phyloP scores from a whole-genome alignment of 2,888 invertebrate species.

The Leucania comma region DNA sequence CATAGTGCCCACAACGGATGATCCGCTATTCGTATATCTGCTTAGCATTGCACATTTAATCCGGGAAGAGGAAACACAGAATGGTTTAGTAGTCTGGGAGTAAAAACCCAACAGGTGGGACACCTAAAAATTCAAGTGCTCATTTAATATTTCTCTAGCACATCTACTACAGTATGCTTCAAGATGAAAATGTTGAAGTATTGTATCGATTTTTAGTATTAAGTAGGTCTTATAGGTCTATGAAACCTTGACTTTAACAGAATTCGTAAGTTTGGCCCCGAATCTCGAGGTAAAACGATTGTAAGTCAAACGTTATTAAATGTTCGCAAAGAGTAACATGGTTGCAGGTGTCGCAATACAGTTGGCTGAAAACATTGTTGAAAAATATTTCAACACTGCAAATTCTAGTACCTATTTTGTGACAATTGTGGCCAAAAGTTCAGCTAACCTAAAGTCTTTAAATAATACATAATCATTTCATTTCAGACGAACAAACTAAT shows the following conservation, averaged over 20 bases:
- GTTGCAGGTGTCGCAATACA: constrained; percentile 39
- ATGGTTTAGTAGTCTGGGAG: constrained; percentile 1
- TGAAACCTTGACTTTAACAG: constrained; percentile 34
- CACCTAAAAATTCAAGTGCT: constrained; percentile 3
- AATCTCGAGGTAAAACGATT: constrained; percentile 43
- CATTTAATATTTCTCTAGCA: constrained; percentile 2
- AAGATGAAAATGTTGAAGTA: background rate
- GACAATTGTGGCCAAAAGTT: background rate
- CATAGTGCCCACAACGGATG: too few species aligned
- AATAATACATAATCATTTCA: background rate
- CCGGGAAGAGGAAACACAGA: background rate
- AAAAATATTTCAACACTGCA: constrained; percentile 23
- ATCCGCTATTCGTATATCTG: too few species aligned
- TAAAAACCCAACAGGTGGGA: constrained; percentile 27
- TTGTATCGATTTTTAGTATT: background rate
- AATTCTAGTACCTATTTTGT: background rate
- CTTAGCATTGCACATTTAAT: background rate
- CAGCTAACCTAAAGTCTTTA: background rate
- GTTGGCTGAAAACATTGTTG: constrained; percentile 37
- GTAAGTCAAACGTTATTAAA: constrained; percentile 31
- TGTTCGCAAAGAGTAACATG: constrained; percentile 19
- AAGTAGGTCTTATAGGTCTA: too few species aligned
- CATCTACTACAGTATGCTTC: background rate
- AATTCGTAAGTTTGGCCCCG: constrained; percentile 39
- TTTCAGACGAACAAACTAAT: background rate